Evolutionary conservation across 2,888 invertebrate genomes (phyloP), one percentile per base, ranked within the genome.

Genomic region (Pseudococcus jackbeardsleyi): DNA sequence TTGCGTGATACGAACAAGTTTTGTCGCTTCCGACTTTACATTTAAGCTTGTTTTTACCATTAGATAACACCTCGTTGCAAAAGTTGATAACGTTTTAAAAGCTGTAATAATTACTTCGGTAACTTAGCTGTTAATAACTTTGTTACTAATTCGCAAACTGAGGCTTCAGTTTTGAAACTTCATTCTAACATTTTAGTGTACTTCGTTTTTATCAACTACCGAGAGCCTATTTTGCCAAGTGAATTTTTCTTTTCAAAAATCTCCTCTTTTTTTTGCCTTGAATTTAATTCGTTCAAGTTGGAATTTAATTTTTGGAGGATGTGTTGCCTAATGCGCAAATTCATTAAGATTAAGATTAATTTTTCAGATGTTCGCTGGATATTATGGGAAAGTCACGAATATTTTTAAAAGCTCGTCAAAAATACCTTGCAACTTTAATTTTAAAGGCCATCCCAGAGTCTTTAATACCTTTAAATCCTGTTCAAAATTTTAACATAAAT

Each of bases 1-100:
- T 85, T 50, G 85, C 85, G 85, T 85, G 85, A 54, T 54, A 54
- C 59, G 59, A 85, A 85, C 59, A 59, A 85, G 85, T 85, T 85
- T 59, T 50, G 59, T 85, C 85, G 59, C 85, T 85, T 85, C 85
- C 59, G 85, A 85, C 85, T 85, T 85, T 50, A 84, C 84, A 59
- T 59, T 39, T 39, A 59, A 85, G 85, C 85, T 59, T 59, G 85
- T 85, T 85, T 85, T 85, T 50, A 50, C 85, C 85, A 59, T 39
- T 59, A 59, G 26, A 33, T 59, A 59, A 85, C 59, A 85, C 39
- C 85, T 59, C 85, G 39, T 85, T 85, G 85, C 59, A 85, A 85
- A 85, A 85, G 85, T 59, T 85, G 85, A 85, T 85, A 85, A 85
- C 59, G 39, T 85, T 85, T 85, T 59, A 84, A 85, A 85, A 59